Base-by-base conservation (phyloP, 92 coral and sea anemone genomes). In the Phenganax subtilis region DNA sequence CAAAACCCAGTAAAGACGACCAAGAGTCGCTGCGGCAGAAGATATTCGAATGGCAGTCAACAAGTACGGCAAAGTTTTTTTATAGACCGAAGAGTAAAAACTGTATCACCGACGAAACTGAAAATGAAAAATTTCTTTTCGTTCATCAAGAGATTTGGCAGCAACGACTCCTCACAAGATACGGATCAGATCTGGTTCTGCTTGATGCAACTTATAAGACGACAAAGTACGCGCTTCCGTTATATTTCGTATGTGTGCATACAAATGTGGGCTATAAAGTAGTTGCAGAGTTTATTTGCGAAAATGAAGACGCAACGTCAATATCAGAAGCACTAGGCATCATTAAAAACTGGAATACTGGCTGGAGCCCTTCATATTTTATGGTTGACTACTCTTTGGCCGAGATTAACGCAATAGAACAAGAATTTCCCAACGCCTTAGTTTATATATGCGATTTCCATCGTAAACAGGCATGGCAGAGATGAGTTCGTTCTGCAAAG, bases 141-240 rank as follows among this genome's bases (percentile, higher is more conserved):
- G 88, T 89, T 20, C 90, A 86, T 47, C 88, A 84, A 67, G 88
- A 87, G 64, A 57, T 63, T 52, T 89, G 89, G 91, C 87, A 89
- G 25, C 69, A 77, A 80, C 56, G 78, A 64, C 86, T 89, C n/a
- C 89, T 89, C 30, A 20, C 51, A 70, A 82, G 91, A 69, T 89
- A 89, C 60, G 89, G 91, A n/a, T 63, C 64, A 27, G 88, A 89
- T 16, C 85, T 83, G 64, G 89, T 84, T 30, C 80, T 84, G 9
- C 68, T 89, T 67, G 91, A 89, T 72, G 89, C 89, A 52, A 88
- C 89, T 15, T 88, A 88, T 72, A 88, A 85, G 71, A 86, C 89
- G 14, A 85, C 91, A 15, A 85, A 80, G 85, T 86, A 89, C 66
- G 85, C 85, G 29, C 64, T 85, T 47, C 91, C 89, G 10, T 64